These are phyloP conservation scores for Condylostylus longicornis DNA, from an alignment of 1,140 invertebrate species.

Conservation along the genomic window DNA sequence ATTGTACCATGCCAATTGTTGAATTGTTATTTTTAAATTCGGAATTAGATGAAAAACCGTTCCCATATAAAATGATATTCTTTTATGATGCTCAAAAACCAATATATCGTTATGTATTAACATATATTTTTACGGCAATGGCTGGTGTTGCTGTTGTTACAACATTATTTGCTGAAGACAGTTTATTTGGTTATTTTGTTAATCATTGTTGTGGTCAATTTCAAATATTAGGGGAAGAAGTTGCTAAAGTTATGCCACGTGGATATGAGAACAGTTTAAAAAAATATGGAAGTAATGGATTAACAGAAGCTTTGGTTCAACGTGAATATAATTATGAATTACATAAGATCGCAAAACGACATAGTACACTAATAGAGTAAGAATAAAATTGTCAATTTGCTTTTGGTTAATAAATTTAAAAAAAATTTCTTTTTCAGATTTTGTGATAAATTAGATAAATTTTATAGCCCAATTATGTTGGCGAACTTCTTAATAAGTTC, in stretches of 20 bases:
- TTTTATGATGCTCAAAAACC: conserved; percentile 19
- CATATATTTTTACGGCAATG: conserved; percentile 24
- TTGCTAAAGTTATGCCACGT: conserved; percentile 11
- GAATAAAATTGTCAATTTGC: no score
- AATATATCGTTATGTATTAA: conserved; percentile 15
- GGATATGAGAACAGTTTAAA: background rate
- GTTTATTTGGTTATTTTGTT: conserved; percentile 26
- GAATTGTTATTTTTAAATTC: conserved; percentile 13
- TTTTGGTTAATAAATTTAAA: no score
- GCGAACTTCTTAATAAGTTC: no score
- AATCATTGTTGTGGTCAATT: conserved; percentile 27
- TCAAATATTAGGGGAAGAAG: conserved; percentile 17
- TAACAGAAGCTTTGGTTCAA: background rate
- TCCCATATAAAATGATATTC: conserved; percentile 29
- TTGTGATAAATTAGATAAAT: no score
- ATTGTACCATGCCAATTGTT: conserved; percentile 22
- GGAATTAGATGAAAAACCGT: conserved; percentile 16
- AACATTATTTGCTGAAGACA: conserved; percentile 28
- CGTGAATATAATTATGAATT: background rate
- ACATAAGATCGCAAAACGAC: background rate
- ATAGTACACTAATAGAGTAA: background rate
- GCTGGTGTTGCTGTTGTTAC: conserved; percentile 30
- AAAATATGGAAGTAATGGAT: background rate
- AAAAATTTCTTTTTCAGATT: no score
- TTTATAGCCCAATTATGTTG: no score